Percentiles rank a stretch among this genome's conserved stretches.
Evolutionary conservation across 2,113 vertebrate species (phyloP).

Genomic region (Eclectus roratus): DNA sequence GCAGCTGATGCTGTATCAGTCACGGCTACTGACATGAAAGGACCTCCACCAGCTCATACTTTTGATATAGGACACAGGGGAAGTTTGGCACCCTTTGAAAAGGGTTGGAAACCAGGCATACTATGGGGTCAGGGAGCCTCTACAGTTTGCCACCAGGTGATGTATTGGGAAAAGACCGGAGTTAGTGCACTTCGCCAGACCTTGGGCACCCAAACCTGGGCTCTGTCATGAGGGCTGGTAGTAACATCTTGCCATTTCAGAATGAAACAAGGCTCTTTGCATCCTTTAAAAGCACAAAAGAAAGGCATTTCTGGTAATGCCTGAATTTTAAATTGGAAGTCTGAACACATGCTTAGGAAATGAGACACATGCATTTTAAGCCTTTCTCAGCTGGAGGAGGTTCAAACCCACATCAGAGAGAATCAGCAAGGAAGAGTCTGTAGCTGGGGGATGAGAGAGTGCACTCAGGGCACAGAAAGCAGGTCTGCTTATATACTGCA

Average conservation of each 20-base stretch:
- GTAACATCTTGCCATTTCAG: not conserved
- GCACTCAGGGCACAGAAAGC: not conserved
- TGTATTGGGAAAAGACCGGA: accelerated
- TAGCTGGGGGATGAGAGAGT: not conserved
- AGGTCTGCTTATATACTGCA: not conserved
- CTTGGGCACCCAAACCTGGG: not conserved
- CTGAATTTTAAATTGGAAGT: not conserved
- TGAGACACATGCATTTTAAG: not conserved
- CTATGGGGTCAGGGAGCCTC: not conserved
- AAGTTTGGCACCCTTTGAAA: not conserved
- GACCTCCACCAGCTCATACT: not conserved
- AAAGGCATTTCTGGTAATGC: not conserved
- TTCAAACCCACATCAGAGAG: slow-evolving; percentile 34
- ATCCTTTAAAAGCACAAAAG: not conserved
- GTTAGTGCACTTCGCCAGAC: not conserved
- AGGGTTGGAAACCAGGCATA: not conserved
- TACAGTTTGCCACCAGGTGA: not conserved
- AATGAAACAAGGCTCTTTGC: not conserved
- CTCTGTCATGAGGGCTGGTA: not conserved
- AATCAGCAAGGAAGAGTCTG: not conserved
- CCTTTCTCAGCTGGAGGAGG: not conserved
- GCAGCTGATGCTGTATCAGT: not conserved
- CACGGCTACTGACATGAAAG: not conserved
- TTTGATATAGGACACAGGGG: not conserved
- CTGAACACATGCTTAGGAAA: not conserved